phyloP scores from a whole-genome alignment of 2,797 vertebrate species.

The Mallotus villosus region DNA sequence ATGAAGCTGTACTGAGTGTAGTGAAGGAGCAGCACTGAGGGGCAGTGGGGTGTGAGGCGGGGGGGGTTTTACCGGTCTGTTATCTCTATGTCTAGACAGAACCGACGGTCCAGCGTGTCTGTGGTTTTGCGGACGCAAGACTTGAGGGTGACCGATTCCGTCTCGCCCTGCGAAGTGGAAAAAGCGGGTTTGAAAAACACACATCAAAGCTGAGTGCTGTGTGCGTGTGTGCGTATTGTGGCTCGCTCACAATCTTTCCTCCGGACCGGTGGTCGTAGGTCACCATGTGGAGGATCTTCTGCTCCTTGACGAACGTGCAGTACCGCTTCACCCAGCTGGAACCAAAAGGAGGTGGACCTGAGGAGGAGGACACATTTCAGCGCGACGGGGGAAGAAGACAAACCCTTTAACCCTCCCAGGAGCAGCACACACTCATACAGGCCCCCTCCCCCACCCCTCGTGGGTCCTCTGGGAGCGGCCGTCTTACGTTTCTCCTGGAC shows the following conservation, averaged over 20 bases:
- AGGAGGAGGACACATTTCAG: slow-evolving; percentile 17
- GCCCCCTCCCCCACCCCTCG: too few species aligned
- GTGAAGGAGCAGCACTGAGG: background rate
- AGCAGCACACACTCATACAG: too few species aligned
- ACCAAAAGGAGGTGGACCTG: slow-evolving; percentile 95
- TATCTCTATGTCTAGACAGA: slow-evolving; percentile 95
- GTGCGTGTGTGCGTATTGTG: background rate
- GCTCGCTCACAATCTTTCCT: slow-evolving; percentile 86
- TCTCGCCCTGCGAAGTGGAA: slow-evolving; percentile 84
- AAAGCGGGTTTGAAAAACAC: background rate
- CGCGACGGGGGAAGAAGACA: background rate
- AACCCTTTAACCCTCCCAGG: too few species aligned
- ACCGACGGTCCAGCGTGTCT: slow-evolving; percentile 89
- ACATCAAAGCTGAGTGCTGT: background rate
- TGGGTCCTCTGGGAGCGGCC: too few species aligned
- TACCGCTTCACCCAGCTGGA: slow-evolving; percentile 99
- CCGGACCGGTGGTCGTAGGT: slow-evolving; percentile 96
- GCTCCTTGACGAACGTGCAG: slow-evolving; percentile 90
- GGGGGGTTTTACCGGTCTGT: slow-evolving; percentile 81
- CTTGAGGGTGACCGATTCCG: slow-evolving; percentile 83
- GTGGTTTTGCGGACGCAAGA: slow-evolving; percentile 87
- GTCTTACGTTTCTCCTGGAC: slow-evolving; percentile 95
- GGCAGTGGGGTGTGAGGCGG: slow-evolving; percentile 23
- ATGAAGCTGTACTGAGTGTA: background rate
- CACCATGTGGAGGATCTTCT: slow-evolving; percentile 93